Conservation (phyloP, 1,140 invertebrate genomes). For the Diorhabda elongata region DNA sequence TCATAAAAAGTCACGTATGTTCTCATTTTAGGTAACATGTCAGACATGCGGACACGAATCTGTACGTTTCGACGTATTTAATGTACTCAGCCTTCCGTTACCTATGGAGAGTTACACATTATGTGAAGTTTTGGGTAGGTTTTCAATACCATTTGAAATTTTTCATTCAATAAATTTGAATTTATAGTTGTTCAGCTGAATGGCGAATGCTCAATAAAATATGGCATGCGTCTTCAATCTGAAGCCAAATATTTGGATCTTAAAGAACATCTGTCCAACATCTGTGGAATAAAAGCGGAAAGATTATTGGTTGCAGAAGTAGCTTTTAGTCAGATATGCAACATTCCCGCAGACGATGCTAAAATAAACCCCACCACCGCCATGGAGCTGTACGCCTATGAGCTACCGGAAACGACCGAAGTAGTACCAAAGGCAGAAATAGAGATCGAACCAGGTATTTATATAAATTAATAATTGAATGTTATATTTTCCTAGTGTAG, state of each 20-base stretch:
- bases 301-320: conserved; percentile 68
- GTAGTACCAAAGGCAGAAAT: conserved; percentile 11
- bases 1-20: no score
- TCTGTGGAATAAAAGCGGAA: conserved; percentile 60
- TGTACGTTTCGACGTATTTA: conserved; percentile 86
- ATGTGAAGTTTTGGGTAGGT: conserved; percentile 67
- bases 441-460: conserved; percentile 30
- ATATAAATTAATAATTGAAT: background rate
- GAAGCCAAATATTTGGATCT: conserved; percentile 72
- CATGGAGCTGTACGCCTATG: conserved; percentile 50
- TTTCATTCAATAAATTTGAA: background rate
- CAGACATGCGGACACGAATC: conserved; percentile 73
- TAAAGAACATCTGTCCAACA: conserved; percentile 63
- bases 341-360: conserved; percentile 31
- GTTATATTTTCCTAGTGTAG: background rate
- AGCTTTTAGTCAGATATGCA: conserved; percentile 57
- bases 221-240: conserved; percentile 74
- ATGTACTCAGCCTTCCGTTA: conserved; percentile 78
- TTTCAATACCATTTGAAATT: background rate
- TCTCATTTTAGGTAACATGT: conserved; percentile 58
- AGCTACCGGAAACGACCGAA: conserved; percentile 41
- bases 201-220: conserved; percentile 75
- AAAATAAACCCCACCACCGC: conserved; percentile 41
- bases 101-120: conserved; percentile 75
- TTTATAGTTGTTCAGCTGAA: conserved; percentile 65